Evolutionary conservation across 2,113 vertebrate genomes (phyloP).

Genomic region (Lasiurus borealis): DNA sequence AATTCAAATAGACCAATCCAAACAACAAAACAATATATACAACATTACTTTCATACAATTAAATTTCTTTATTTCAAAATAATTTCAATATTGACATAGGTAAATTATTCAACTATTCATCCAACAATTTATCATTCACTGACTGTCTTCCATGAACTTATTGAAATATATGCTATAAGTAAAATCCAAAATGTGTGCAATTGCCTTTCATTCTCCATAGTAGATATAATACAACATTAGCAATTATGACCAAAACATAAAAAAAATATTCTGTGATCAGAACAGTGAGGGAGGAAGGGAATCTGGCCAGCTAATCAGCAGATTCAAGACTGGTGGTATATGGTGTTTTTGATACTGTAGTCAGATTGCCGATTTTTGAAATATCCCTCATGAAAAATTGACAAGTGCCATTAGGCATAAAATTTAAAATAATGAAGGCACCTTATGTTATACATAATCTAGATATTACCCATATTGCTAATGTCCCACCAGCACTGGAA

Average conservation of each 20-base stretch:
- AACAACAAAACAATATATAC: neutral
- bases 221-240: neutral
- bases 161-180: neutral
- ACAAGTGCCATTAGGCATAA: neutral
- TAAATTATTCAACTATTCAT: neutral
- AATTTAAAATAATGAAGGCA: slow-evolving; percentile 15
- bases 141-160: neutral
- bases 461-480: neutral
- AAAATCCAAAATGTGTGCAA: neutral
- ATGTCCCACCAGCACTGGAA: neutral
- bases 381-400: neutral
- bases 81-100: neutral
- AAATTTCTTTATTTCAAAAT: neutral
- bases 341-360: neutral
- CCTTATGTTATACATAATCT: neutral
- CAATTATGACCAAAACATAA: neutral
- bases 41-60: neutral
- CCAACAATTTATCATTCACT: neutral
- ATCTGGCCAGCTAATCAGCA: neutral
- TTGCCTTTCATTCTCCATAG: neutral
- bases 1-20: neutral
- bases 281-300: neutral
- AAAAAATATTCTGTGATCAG: neutral
- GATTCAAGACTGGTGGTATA: neutral
- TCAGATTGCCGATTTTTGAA: neutral